These are phyloP conservation scores for Platichthys stellatus DNA, from an alignment of 2,113 vertebrate genomes.

Conservation along the genomic window DNA sequence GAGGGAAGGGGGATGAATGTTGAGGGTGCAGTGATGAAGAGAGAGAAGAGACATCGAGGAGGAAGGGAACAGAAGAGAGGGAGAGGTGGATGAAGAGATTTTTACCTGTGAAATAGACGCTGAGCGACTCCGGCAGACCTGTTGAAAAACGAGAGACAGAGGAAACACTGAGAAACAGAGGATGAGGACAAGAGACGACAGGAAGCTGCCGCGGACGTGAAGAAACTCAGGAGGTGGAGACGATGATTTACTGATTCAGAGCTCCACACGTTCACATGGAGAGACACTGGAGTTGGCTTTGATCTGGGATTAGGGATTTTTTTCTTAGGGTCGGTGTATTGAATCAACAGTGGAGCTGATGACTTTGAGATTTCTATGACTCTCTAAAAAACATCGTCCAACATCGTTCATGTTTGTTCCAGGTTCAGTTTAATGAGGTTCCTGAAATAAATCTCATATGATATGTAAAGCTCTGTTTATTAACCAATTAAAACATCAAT, in stretches of 20 bases:
- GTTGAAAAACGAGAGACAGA: constrained; percentile 37
- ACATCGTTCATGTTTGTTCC: no score
- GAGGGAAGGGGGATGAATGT: no score
- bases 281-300: constrained; percentile 22
- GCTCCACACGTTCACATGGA: constrained; percentile 83
- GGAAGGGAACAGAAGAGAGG: background rate
- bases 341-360: no score
- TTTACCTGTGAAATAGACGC: constrained; percentile 94
- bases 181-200: background rate
- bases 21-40: background rate
- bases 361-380: no score
- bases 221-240: background rate
- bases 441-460: no score
- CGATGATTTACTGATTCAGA: background rate
- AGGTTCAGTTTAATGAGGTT: no score
- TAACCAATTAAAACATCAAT: no score
- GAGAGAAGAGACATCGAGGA: background rate
- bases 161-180: background rate
- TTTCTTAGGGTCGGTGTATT: no score
- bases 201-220: background rate
- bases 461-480: no score
- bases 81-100: background rate
- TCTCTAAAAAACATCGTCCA: no score
- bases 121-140: constrained; percentile 94
- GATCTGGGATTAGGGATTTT: constrained; percentile 54